Base-by-base conservation (phyloP, 2,888 invertebrate genomes). In the Tipula unca region DNA sequence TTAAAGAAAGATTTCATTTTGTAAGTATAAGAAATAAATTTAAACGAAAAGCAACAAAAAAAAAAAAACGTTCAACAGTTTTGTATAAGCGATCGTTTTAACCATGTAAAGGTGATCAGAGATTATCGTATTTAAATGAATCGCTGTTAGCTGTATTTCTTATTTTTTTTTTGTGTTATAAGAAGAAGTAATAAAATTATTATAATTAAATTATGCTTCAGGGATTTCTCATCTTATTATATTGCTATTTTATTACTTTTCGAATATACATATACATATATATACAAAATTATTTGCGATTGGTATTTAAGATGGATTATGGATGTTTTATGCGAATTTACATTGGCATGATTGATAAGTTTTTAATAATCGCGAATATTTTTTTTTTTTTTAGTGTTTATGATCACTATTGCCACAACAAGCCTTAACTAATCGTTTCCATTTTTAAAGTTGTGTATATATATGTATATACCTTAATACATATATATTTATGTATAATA, bases 11-110 rank as follows among this genome's bases (percentile, higher is more conserved):
- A 69, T 69, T 69, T 69, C 25, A 69, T 69, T 69, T 69, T 69
- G 69, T 69, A n/a, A n/a, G n/a, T n/a, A 32, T 32, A 69, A 69
- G 69, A 69, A 69, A 69, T 69, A 69, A 69, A 25, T 69, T 69
- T 20, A 10, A 69, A 69, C 69, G 10, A 69, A 69, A 69, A 32
- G 5, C 32, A 32, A 42, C 42, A 42, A 42, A 48, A 48, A 5
- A 69, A 8, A 69, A 69, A 20, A 25, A 69, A 69, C 69, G 69
- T 13, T 69, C 69, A 69, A 69, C 69, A 69, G 69, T 69, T 69
- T 69, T 69, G 69, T 69, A 69, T 69, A 69, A n/a, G n/a, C n/a
- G 69, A 69, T 69, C 69, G 69, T 69, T 69, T n/a, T 69, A 69
- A 69, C 69, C 69, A 69, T 69, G 69, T 69, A 69, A 69, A 69